A percentile compares a stretch with the other conserved stretches of the same genome.
phyloP scores from a whole-genome alignment of 2,797 vertebrate species.

The Myotis vivesi region DNA sequence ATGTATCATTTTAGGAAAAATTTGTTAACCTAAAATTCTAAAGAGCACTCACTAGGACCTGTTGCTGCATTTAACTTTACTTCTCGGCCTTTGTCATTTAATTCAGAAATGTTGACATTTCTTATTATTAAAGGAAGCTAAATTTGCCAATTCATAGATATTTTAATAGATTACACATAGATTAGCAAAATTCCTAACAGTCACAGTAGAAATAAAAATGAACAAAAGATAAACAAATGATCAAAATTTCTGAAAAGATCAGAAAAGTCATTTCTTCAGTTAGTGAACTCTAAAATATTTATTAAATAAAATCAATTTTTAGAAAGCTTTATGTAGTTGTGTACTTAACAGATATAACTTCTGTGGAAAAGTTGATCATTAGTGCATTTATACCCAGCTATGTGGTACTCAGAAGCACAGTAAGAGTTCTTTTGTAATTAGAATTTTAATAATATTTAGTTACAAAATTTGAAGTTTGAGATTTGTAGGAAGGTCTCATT shows the following conservation, averaged over 20 bases:
- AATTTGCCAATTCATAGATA: conserved; percentile 55
- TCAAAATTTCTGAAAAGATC: conserved; percentile 68
- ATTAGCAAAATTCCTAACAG: conserved; percentile 71
- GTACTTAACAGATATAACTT: neutral
- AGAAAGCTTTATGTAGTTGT: conserved; percentile 44
- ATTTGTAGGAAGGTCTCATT: neutral
- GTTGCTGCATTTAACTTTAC: conserved; percentile 74
- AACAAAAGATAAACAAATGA: conserved; percentile 46
- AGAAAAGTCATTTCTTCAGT: conserved; percentile 43
- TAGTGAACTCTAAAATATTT: conserved; percentile 59
- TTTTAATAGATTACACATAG: conserved; percentile 55
- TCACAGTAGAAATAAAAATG: conserved; percentile 56
- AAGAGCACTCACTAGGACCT: conserved; percentile 65
- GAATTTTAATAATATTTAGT: neutral
- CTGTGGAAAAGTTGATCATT: neutral
- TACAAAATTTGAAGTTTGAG: conserved; percentile 17
- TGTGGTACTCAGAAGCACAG: neutral
- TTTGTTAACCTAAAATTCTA: conserved; percentile 76
- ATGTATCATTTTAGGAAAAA: conserved; percentile 73
- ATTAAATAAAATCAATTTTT: conserved; percentile 51
- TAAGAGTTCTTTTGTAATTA: conserved; percentile 6
- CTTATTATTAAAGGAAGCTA: conserved; percentile 60
- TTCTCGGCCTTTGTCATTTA: conserved; percentile 72
- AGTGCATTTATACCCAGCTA: neutral
- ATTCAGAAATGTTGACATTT: conserved; percentile 68